Percentiles rank a stretch among this genome's conserved stretches.
These are phyloP conservation scores for Timandra comae DNA, from an alignment of 2,888 invertebrate species.

Conservation along the genomic window DNA sequence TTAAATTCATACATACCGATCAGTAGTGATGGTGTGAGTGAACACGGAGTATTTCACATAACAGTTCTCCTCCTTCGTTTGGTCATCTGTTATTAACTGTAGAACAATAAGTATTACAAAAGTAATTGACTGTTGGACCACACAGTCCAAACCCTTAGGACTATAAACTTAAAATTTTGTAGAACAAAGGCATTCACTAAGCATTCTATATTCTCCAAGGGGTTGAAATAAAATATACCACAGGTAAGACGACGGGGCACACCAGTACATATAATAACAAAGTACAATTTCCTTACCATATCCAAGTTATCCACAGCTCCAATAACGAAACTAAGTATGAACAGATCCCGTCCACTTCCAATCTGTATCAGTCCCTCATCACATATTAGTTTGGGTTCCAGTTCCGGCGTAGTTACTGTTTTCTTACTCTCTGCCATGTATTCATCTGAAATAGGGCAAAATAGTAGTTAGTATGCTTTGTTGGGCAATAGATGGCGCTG, in stretches of 20 bases:
- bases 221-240: too few relatives aligned
- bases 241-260: too few relatives aligned
- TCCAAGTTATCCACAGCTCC: conserved; percentile 76
- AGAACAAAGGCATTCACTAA: too few relatives aligned
- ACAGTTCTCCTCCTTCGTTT: conserved; percentile 37
- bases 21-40: conserved; percentile 61
- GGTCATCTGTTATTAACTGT: conserved; percentile 47
- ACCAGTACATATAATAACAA: too few relatives aligned
- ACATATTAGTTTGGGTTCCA: conserved; percentile 63
- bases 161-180: neutral
- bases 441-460: conserved; percentile 59
- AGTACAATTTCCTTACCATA: too few relatives aligned
- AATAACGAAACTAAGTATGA: conserved; percentile 74
- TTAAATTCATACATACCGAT: conserved; percentile 47
- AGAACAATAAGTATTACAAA: too few relatives aligned
- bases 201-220: too few relatives aligned
- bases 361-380: conserved; percentile 76
- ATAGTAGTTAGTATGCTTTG: too few relatives aligned
- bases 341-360: conserved; percentile 62
- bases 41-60: conserved; percentile 60
- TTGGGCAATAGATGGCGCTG: too few relatives aligned
- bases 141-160: neutral
- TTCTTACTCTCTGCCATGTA: conserved; percentile 58
- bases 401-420: conserved; percentile 40
- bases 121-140: neutral